phyloP scores from a whole-genome alignment of 1,140 invertebrate genomes.

The Pseudomyrmex sp. region DNA sequence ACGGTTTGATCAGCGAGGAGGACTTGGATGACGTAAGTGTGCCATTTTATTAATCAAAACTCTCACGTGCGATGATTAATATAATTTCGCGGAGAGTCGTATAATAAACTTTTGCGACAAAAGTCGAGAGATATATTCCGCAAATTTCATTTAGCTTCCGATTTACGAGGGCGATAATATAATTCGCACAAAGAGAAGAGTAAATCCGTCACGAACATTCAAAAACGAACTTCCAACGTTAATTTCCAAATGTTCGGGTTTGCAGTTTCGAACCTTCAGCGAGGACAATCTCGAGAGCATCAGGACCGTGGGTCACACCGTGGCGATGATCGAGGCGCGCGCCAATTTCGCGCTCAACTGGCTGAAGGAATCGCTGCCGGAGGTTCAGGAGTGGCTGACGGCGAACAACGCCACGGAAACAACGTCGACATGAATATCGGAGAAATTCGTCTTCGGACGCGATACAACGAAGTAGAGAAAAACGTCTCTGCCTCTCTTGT shows the following conservation, averaged over 20 bases:
- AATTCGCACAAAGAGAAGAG: background rate
- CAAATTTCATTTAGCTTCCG: too few species aligned
- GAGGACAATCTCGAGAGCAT: slow-evolving; percentile 78
- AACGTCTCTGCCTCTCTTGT: background rate
- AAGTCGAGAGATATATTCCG: too few species aligned
- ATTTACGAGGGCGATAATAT: too few species aligned
- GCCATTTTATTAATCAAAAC: background rate
- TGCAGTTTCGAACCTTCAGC: slow-evolving; percentile 80
- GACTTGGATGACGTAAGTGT: slow-evolving; percentile 78
- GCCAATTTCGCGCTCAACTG: slow-evolving; percentile 78
- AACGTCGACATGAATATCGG: slow-evolving; percentile 20
- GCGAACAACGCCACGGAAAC: slow-evolving; percentile 37
- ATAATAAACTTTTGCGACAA: background rate
- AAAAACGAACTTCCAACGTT: too few species aligned
- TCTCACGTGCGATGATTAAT: background rate
- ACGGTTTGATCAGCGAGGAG: slow-evolving; percentile 75
- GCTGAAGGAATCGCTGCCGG: slow-evolving; percentile 71
- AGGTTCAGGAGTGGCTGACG: slow-evolving; percentile 67
- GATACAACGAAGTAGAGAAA: background rate
- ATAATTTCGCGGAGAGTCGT: background rate
- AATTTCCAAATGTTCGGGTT: slow-evolving; percentile 26
- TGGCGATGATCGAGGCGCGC: slow-evolving; percentile 78
- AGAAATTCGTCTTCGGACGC: background rate
- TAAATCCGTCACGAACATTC: background rate
- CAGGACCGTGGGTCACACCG: slow-evolving; percentile 77